Evolutionary conservation across 1,140 invertebrate genomes (phyloP).

Genomic region (Nymphalis io): DNA sequence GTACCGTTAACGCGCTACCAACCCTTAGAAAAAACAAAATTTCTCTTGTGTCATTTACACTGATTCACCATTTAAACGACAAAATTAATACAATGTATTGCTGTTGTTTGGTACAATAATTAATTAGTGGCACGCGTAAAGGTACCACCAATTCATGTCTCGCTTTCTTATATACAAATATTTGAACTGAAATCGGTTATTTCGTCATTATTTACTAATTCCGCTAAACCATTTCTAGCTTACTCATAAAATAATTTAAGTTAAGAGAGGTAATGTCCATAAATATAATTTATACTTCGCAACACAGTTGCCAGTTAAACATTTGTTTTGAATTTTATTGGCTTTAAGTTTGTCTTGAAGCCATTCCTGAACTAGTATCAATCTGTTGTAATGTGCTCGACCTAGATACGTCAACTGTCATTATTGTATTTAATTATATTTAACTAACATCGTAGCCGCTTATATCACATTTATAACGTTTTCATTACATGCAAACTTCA

Average conservation of each 20-base stretch:
- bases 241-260: neutral
- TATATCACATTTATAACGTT: neutral
- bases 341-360: conserved; percentile 1
- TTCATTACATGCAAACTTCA: too few species aligned
- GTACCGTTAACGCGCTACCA: too few species aligned
- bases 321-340: conserved; percentile 5
- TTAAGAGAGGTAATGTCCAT: neutral
- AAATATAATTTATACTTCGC: conserved; percentile 1
- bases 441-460: neutral
- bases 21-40: too few species aligned
- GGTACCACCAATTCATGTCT: too few species aligned
- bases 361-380: conserved; percentile 1
- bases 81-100: too few species aligned
- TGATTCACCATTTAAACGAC: too few species aligned
- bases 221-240: neutral
- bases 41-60: too few species aligned
- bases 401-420: conserved; percentile 2
- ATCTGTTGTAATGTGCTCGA: neutral
- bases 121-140: too few species aligned
- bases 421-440: neutral
- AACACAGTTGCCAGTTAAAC: neutral
- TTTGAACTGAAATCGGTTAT: too few species aligned
- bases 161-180: too few species aligned
- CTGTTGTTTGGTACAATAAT: too few species aligned
- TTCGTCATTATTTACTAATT: too few species aligned